Base-by-base conservation (phyloP, 2,113 vertebrate genomes). In the Carassius auratus region DNA sequence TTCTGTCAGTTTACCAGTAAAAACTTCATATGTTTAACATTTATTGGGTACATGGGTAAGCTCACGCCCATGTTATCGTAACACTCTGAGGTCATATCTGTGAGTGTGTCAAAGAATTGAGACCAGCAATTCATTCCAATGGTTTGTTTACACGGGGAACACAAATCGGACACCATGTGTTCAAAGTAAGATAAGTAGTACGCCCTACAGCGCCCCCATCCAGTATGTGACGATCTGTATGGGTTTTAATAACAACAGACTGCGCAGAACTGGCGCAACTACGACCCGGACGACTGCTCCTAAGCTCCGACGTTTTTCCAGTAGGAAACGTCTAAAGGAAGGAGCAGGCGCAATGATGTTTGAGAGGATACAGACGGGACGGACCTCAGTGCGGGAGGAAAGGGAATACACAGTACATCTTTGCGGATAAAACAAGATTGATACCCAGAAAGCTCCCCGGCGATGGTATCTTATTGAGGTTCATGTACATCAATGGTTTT, bases 241-340 rank as follows among this genome's bases (percentile, higher is more conserved):
- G 76, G 50, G 33, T 26, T 55, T 57, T 57, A 33, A 50, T 38
- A 50, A 14, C 33, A 62, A 23, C 30, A 9, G 17, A 38, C 85
- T 86, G 90, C 88, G 90, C 84, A 91, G 8, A 19, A 7, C 17
- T n/a, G 10, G 84, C 85, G 90, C 90, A 86, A 84, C 66, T 26
- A 84, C 30, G 9, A 85, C 8, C 69, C 33, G 61, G 30, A 48
- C 62, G 78, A 89, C 59, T 9, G 64, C 61, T 55, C 64, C 15
- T 5, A 76, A 48, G 74, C 84, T 42, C 80, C 71, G 33, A 76
- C 62, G 57, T 81, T 81, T 71, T 87, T 89, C 89, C 90, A 88
- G 85, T 84, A 89, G 88, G 87, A 88, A 91, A 77, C 90, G 90
- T 91, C 85, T 89, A 90, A 73, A 86, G 90, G 86, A 88, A 73